phyloP scores from a whole-genome alignment of 2,888 invertebrate species.

The Drosophila paranaensis region DNA sequence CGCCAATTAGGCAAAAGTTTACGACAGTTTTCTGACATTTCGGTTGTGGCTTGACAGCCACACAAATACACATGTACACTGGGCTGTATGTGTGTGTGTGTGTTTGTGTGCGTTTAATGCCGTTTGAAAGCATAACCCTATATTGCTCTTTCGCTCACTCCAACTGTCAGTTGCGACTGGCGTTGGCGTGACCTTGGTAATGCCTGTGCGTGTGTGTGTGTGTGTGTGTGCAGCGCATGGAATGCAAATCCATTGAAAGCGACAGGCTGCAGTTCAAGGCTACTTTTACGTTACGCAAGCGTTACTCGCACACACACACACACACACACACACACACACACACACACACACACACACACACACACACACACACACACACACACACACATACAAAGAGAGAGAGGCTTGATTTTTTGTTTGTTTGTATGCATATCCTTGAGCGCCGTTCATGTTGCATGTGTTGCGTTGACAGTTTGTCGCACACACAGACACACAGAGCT shows the following conservation, averaged over 20 bases:
- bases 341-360: constrained; percentile 8
- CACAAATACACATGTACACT: constrained; percentile 15
- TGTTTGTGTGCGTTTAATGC: constrained; percentile 13
- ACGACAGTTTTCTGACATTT: constrained; percentile 69
- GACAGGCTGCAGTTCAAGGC: constrained; percentile 80
- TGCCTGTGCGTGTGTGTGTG: constrained; percentile 29
- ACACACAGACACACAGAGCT: constrained; percentile 2
- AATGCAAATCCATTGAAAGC: constrained; percentile 82
- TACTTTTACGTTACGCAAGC: constrained; percentile 80
- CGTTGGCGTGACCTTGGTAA: constrained; percentile 48
- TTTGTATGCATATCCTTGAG: constrained; percentile 65
- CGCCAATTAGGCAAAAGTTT: constrained; percentile 64
- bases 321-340: constrained; percentile 2
- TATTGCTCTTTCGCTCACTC: constrained; percentile 5
- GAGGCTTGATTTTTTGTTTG: constrained; percentile 25
- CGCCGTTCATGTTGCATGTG: constrained; percentile 60
- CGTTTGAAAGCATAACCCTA: constrained; percentile 15
- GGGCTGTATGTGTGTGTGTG: background rate
- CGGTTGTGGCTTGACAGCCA: constrained; percentile 45
- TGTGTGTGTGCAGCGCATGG: constrained; percentile 54
- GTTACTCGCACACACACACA: constrained; percentile 42
- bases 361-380: constrained; percentile 37
- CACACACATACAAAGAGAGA: constrained; percentile 1
- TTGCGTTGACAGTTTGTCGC: constrained; percentile 65
- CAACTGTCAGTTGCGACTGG: constrained; percentile 52